A percentile compares a stretch with the other conserved stretches of the same genome.
Evolutionary conservation across 2,888 invertebrate genomes (phyloP).

Genomic region (Lacanobia oleracea): DNA sequence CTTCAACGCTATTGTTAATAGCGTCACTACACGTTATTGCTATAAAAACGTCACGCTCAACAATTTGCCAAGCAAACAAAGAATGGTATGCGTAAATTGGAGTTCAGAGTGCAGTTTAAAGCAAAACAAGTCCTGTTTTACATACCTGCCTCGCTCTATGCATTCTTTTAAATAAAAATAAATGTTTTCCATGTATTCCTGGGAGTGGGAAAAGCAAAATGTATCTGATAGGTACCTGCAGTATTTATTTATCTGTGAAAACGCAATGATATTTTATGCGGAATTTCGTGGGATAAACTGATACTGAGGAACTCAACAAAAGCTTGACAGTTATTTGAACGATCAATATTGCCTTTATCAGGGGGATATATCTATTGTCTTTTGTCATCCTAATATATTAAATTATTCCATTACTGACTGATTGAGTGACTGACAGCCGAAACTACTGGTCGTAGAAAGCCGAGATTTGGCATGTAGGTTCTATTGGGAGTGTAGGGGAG

Average conservation of each 20-base stretch:
- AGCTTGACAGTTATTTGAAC: not conserved
- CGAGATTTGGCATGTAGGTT: too few relatives aligned
- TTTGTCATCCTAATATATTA: too few relatives aligned
- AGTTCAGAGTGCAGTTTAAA: constrained; percentile 24
- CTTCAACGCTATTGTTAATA: constrained; percentile 28
- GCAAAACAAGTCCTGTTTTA: constrained; percentile 33
- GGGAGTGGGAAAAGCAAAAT: not conserved
- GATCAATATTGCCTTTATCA: too few relatives aligned
- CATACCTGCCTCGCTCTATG: constrained; percentile 26
- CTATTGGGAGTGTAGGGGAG: too few relatives aligned
- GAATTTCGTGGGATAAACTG: not conserved
- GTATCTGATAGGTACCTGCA: not conserved
- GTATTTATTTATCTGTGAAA: constrained; percentile 4
- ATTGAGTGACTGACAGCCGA: too few relatives aligned
- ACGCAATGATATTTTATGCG: not conserved
- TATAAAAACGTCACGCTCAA: constrained; percentile 36
- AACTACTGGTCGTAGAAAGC: too few relatives aligned
- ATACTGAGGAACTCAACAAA: not conserved
- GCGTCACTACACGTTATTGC: constrained; percentile 15
- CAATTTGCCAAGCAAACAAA: constrained; percentile 48
- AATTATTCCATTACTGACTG: too few relatives aligned
- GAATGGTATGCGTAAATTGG: constrained; percentile 52
- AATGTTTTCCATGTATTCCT: not conserved
- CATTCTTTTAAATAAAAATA: constrained; percentile 34
- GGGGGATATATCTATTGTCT: too few relatives aligned